These are phyloP conservation scores for Hippocampus guttulatus DNA, from an alignment of 2,113 vertebrate genomes.

Conservation along the genomic window DNA sequence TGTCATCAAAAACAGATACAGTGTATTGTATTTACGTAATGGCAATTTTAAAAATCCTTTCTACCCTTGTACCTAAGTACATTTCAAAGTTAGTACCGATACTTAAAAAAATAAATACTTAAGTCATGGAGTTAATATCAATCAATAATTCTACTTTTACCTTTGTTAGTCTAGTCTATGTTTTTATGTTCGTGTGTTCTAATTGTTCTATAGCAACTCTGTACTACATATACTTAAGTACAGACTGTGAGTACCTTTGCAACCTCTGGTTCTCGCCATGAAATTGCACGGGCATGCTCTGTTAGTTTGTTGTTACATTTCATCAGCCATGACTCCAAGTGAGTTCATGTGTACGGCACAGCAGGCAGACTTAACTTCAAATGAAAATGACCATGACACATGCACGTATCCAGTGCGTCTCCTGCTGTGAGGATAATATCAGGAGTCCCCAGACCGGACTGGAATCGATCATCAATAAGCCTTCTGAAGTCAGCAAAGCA, in stretches of 20 bases:
- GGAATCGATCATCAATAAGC: slow-evolving; percentile 21
- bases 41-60: too few relatives aligned
- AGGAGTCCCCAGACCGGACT: slow-evolving; percentile 9
- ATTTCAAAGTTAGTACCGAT: too few relatives aligned
- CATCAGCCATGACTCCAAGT: background rate
- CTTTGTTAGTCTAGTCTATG: background rate
- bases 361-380: slow-evolving; percentile 31
- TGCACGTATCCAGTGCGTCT: slow-evolving; percentile 26
- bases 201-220: background rate
- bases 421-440: slow-evolving; percentile 6
- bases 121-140: too few relatives aligned
- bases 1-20: too few relatives aligned
- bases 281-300: background rate
- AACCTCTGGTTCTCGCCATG: background rate
- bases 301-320: background rate
- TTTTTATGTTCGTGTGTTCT: background rate
- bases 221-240: background rate
- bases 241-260: background rate
- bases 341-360: slow-evolving; percentile 21
- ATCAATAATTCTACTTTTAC: background rate
- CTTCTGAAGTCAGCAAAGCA: background rate
- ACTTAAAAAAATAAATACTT: too few relatives aligned
- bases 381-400: slow-evolving; percentile 12
- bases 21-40: too few relatives aligned
- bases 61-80: too few relatives aligned